These are phyloP conservation scores for Selene dorsalis DNA, from an alignment of 2,797 vertebrate genomes.

Conservation along the genomic window DNA sequence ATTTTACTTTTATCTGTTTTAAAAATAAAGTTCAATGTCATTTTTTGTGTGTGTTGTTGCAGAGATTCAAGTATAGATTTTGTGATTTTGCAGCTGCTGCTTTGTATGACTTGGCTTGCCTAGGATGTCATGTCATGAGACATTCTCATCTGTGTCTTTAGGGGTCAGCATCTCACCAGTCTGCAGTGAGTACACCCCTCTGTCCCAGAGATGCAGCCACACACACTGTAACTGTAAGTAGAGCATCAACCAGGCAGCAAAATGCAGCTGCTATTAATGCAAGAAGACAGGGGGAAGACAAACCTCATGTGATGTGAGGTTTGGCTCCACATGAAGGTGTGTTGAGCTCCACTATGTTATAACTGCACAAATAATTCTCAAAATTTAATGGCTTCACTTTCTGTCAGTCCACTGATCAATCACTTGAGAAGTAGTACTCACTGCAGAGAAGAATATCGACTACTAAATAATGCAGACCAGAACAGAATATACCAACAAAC, in stretches of 20 bases:
- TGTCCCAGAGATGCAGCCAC: conserved; percentile 12
- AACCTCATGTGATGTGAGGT: too few species aligned
- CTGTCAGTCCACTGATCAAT: neutral
- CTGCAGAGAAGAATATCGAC: conserved; percentile 6
- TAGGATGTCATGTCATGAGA: conserved; percentile 6
- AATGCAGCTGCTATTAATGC: neutral
- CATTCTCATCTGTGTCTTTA: conserved; percentile 29
- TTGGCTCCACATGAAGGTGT: too few species aligned
- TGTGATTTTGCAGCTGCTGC: conserved; percentile 23
- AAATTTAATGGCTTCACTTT: neutral
- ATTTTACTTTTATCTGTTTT: conserved; percentile 53
- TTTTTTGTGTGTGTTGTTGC: conserved; percentile 7
- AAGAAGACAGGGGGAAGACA: neutral
- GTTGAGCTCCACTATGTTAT: neutral
- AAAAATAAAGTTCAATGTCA: conserved; percentile 31
- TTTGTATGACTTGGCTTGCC: conserved; percentile 14
- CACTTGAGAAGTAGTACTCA: neutral
- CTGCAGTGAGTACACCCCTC: neutral
- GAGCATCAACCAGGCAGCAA: neutral
- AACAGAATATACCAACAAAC: conserved; percentile 5
- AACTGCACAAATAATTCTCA: neutral
- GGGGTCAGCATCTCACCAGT: conserved; percentile 6
- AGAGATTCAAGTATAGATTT: conserved; percentile 5
- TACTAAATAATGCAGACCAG: conserved; percentile 21
- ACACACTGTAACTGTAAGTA: neutral